Base-by-base conservation (phyloP, 2,797 vertebrate genomes). In the Siniperca scherzeri region DNA sequence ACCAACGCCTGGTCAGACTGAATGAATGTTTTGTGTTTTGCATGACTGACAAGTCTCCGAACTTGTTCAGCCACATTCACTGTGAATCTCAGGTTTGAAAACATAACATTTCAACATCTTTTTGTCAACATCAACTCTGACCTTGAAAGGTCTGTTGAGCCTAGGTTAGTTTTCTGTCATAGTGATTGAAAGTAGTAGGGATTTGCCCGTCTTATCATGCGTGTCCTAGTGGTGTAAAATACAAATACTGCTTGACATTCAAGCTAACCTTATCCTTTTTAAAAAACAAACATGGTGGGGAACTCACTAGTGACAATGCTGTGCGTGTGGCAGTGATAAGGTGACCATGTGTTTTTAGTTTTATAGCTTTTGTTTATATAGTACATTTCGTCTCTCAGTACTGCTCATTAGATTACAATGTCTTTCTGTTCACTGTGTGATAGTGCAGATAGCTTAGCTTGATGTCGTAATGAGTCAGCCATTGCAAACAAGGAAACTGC, bases 21-120 rank as follows among this genome's bases (percentile, higher is more conserved):
- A 30, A 67, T 57, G 4, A 78, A 50, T 88, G 40, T 59, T 74
- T 19, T 76, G 48, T 77, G 64, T 77, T 80, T 83, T 76, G 30
- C 30, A 4, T 81, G 60, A 73, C 46, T 69, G 76, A 67, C 55
- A 84, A 76, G 83, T 80, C 42, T 86, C 62, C 77, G 2, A 92
- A 93, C 93, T 90, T 82, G 94, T 94, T 93, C 27, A 27, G 30
- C 87, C 85, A 3, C 1, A 9, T 71, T 83, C 6, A 27, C 36
- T 56, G n/a, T 25, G 44, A 46, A 73, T 80, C 46, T n/a, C 27
- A 62, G 12, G 68, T 78, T 79, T 84, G 50, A 36, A 74, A 30
- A 30, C 2, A 30, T 30, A 30, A 30, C 30, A 66, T 85, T 57
- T 21, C 48, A 50, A 50, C 7, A 50, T 21, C 50, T 22, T 6